phyloP scores from a whole-genome alignment of 2,797 vertebrate species.

The Sardinella longiceps region DNA sequence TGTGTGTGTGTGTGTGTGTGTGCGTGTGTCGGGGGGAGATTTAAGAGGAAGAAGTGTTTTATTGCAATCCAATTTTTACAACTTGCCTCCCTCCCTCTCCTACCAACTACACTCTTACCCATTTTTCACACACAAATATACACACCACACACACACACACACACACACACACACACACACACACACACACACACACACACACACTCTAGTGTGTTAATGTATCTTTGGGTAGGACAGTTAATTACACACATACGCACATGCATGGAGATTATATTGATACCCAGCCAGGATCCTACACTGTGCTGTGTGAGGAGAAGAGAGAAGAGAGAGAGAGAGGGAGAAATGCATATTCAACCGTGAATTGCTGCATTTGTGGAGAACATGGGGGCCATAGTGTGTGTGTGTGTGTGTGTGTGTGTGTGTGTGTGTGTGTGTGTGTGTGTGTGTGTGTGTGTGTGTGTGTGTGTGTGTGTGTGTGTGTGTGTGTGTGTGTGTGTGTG shows the following conservation, averaged over 20 bases:
- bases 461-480: background rate
- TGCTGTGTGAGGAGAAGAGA: slow-evolving; percentile 30
- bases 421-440: slow-evolving; percentile 42
- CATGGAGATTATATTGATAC: background rate
- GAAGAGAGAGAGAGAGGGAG: background rate
- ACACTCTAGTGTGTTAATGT: slow-evolving; percentile 29
- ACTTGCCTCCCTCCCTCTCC: slow-evolving; percentile 49
- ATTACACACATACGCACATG: slow-evolving; percentile 57
- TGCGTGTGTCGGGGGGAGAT: slow-evolving; percentile 35
- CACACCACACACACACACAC: slow-evolving; percentile 37
- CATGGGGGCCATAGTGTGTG: background rate
- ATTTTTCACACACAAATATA: slow-evolving; percentile 27
- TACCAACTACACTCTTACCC: slow-evolving; percentile 39
- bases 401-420: slow-evolving; percentile 21
- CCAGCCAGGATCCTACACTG: background rate
- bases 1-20: slow-evolving; percentile 3
- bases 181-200: slow-evolving; percentile 36
- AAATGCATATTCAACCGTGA: background rate
- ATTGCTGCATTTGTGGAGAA: background rate
- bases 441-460: slow-evolving; percentile 17
- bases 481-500: too few species aligned
- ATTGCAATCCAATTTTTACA: slow-evolving; percentile 77
- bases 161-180: slow-evolving; percentile 44
- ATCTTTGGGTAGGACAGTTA: background rate
- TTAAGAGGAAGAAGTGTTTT: slow-evolving; percentile 69